Evolutionary conservation across 2,113 vertebrate species (phyloP), one percentile per base, ranked within the genome.

Genomic region (Alosa alosa): DNA sequence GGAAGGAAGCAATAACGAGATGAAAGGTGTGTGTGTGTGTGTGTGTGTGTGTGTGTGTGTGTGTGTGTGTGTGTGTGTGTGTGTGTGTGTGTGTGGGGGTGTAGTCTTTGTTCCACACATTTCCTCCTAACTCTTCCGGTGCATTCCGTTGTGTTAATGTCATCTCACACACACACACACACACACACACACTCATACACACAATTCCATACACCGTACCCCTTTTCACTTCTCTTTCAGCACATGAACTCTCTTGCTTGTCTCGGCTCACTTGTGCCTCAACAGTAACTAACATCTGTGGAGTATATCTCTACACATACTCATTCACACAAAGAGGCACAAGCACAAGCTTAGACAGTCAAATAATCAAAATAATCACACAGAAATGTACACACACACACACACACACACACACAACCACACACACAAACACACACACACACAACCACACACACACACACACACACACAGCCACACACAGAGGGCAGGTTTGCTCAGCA

Each of bases 11-110:
- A 25, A 72, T 72, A 72, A 72, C 64, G 17, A 72, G 64, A 72
- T 72, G 64, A 31, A 72, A 72, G 25, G 64, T 72, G 64, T 72
- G 64, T 68, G 64, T 72, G 64, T 72, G 64, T 10, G 44, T 81
- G 39, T 46, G 20, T 49, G 64, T 8, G 46, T 84, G 41, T 25
- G 83, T n/a, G 9, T 57, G 82, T 57, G 6, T 78, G 85, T 82
- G 55, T 22, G 84, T 7, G 72, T 45, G 44, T 46, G 50, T 83
- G 49, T 39, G 52, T 39, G 8, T 36, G 82, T 57, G 82, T 11
- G 41, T 83, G 82, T 49, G 45, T 50, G 82, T 49, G 55, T 18
- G 52, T 25, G n/a, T 20, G 81, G 17, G 41, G 41, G 41, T 0
- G 41, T 44, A 17, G 13, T 18, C 52, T 49, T 31, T 84, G 83